Percentiles rank a stretch among this genome's conserved stretches.
phyloP scores from a whole-genome alignment of 2,888 invertebrate species.

The Aethes cnicana region DNA sequence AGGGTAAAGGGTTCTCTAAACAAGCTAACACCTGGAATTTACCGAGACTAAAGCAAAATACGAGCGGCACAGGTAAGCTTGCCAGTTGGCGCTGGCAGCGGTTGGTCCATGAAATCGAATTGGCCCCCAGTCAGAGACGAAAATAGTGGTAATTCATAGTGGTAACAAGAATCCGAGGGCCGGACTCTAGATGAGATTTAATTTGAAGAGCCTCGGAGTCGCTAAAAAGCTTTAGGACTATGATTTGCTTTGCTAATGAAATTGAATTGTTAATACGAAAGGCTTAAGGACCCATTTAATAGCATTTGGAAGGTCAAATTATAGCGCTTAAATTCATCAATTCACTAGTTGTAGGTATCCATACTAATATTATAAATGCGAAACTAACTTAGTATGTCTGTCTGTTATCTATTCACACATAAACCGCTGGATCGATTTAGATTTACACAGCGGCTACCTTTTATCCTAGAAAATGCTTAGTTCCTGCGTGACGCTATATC shows the following conservation, averaged over 20 bases:
- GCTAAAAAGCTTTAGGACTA: conserved; percentile 3
- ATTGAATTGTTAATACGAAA: not conserved
- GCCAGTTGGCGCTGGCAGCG: conserved; percentile 61
- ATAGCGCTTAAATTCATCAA: no score
- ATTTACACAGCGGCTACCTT: no score
- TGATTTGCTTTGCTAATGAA: not conserved
- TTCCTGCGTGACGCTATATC: no score
- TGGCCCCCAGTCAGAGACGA: conserved; percentile 75
- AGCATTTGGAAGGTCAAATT: no score
- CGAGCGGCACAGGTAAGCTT: conserved; percentile 24
- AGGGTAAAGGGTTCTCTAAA: conserved; percentile 32
- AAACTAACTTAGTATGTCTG: no score
- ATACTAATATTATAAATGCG: no score
- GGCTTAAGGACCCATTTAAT: no score
- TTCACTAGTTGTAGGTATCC: no score
- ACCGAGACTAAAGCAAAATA: conserved; percentile 27
- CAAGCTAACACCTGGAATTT: conserved; percentile 33
- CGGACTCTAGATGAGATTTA: conserved; percentile 12
- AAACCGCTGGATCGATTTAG: no score
- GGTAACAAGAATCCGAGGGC: conserved; percentile 45
- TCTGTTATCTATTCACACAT: no score
- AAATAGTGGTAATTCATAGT: conserved; percentile 65
- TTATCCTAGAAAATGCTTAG: no score
- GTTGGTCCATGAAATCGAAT: conserved; percentile 74
- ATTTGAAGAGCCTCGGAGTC: conserved; percentile 15